Base-by-base conservation (phyloP, 2,113 vertebrate species). In the Pygoscelis adeliae region DNA sequence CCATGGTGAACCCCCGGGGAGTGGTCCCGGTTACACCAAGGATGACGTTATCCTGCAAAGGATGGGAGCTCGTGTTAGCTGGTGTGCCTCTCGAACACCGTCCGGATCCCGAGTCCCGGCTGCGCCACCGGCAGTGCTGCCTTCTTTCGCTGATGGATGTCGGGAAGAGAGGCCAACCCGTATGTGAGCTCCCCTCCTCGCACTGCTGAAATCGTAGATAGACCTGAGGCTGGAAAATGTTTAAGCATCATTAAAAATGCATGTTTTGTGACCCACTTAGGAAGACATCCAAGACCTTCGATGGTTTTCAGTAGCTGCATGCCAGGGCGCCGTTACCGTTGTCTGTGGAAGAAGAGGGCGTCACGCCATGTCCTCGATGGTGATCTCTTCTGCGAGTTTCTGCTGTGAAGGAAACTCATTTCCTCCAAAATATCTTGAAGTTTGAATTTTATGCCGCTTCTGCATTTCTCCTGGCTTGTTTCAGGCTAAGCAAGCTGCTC, bases 61-160 rank as follows among this genome's bases (percentile, higher is more conserved):
- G 74, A 13, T 14, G 34, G 53, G 19, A n/a, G 71, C 42, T 69
- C 0, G 1, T 6, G 56, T 17, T 44, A n/a, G 53, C 30, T 53
- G 25, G 6, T 5, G 38, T 15, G 7, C 29, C 44, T 66, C 22
- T 58, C 30, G 8, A 5, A 2, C 6, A 8, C 65, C 0, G 0
- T 7, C 18, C 0, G 0, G 16, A 12, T 32, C 34, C 62, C 0
- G 0, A 10, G 21, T 27, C n/a, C 55, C 1, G 0, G 26, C 21
- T 18, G n/a, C 14, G 32, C 49, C 22, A 1, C 44, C 1, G 2
- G 19, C 15, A 22, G 13, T 1, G 11, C 29, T 17, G 34, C 62
- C 9, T 12, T 7, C n/a, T 6, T 29, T n/a, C 2, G 1, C 71
- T 27, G 25, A 0, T n/a, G 81, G 81, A 6, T 25, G 22, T 23